These are phyloP conservation scores for Myotis pilosus DNA, from an alignment of 2,797 vertebrate species.

Conservation along the genomic window DNA sequence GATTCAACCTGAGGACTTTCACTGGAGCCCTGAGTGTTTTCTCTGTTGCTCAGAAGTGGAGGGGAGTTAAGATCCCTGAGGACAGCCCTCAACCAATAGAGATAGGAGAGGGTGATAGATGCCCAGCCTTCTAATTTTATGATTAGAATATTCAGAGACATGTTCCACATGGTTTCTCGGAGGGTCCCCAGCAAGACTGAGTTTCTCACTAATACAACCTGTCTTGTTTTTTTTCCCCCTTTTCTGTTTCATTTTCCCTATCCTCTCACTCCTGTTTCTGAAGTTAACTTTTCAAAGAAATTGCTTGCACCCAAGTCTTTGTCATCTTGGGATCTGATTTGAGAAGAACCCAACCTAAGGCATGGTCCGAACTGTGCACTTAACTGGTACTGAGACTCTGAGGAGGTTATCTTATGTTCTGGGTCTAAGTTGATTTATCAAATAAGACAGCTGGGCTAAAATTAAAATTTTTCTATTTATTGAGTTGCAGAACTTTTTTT, in stretches of 20 bases:
- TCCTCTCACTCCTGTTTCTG: neutral
- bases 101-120: neutral
- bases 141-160: neutral
- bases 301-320: neutral
- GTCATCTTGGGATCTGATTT: neutral
- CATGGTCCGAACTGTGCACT: neutral
- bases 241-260: neutral
- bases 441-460: neutral
- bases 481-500: neutral
- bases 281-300: neutral
- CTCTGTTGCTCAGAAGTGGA: neutral
- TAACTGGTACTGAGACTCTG: neutral
- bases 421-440: neutral
- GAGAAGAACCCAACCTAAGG: neutral
- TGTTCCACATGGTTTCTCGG: neutral
- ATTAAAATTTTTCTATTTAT: neutral
- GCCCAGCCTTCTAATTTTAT: neutral
- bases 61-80: neutral
- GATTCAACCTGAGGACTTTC: neutral
- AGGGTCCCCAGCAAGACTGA: neutral
- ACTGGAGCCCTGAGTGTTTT: neutral
- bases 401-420: neutral
- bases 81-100: accelerated
- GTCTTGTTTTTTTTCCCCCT: neutral
- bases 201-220: neutral